Conservation (phyloP, 2,888 invertebrate genomes). For the Oxytorus armatus region DNA sequence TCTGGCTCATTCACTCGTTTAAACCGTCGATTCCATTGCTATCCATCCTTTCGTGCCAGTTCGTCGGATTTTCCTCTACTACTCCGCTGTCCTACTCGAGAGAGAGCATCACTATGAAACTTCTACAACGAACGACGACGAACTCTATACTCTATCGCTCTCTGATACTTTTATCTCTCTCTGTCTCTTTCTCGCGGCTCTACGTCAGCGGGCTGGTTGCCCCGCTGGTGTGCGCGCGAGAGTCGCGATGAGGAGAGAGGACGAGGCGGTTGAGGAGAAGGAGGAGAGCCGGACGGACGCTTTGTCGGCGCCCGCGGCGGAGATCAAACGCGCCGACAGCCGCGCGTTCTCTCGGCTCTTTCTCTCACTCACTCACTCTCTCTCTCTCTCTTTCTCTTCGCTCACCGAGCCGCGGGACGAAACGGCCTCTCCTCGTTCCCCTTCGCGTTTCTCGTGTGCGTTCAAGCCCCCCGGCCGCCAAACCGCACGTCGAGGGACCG, state of each 20-base stretch:
- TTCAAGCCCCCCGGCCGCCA: slow-evolving; percentile 64
- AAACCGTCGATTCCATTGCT: slow-evolving; percentile 41
- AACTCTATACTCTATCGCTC: slow-evolving; percentile 51
- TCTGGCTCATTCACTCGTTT: slow-evolving; percentile 55
- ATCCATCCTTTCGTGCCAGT: slow-evolving; percentile 52
- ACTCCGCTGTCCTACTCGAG: slow-evolving; percentile 49
- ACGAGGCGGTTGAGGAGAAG: slow-evolving; percentile 55
- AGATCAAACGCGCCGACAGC: slow-evolving; percentile 82
- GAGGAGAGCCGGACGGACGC: slow-evolving; percentile 77
- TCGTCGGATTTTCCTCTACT: slow-evolving; percentile 54
- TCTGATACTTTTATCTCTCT: slow-evolving; percentile 57
- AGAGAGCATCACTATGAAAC: slow-evolving; percentile 38
- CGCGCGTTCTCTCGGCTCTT: slow-evolving; percentile 71
- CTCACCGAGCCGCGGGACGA: slow-evolving; percentile 56
- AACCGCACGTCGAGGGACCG: slow-evolving; percentile 71
- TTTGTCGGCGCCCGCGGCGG: slow-evolving; percentile 83
- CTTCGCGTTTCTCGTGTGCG: slow-evolving; percentile 54
- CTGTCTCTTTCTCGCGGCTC: slow-evolving; percentile 57
- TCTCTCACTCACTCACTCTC: slow-evolving; percentile 44
- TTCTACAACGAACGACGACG: slow-evolving; percentile 55
- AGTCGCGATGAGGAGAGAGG: slow-evolving; percentile 73
- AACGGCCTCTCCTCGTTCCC: slow-evolving; percentile 59
- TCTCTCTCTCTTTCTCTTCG: slow-evolving; percentile 46
- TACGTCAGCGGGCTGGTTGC: slow-evolving; percentile 67
- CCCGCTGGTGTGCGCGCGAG: slow-evolving; percentile 69